Percentiles rank a stretch among this genome's conserved stretches.
Conservation (phyloP, 92 coral and sea anemone species). For the Scolanthus callimorphus region DNA sequence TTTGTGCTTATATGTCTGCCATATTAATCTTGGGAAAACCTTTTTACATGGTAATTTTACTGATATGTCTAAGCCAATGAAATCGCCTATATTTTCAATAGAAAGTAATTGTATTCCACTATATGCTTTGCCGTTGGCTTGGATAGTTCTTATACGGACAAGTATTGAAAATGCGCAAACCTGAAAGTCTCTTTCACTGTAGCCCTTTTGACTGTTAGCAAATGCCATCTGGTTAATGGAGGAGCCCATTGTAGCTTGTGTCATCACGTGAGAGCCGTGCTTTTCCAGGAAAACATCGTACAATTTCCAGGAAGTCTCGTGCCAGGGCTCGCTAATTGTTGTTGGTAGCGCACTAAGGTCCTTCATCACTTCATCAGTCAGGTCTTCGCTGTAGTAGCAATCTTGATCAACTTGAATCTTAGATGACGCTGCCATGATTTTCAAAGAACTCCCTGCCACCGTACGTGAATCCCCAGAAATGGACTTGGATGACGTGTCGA, state of each 20-base stretch:
- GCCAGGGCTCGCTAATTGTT: slow-evolving; percentile 8
- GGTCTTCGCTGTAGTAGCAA: background rate
- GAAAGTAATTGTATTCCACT: no score
- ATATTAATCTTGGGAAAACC: no score
- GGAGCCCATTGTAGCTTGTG: slow-evolving; percentile 11
- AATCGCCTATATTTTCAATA: no score
- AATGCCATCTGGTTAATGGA: slow-evolving; percentile 21
- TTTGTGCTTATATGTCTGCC: no score
- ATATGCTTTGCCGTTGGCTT: no score
- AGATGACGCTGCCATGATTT: background rate
- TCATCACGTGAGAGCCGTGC: no score
- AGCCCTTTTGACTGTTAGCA: no score
- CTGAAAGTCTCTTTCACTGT: no score
- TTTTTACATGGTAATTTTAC: no score
- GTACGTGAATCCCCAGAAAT: slow-evolving; percentile 8
- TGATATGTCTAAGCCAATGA: no score
- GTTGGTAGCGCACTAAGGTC: slow-evolving; percentile 10
- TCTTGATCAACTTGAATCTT: background rate
- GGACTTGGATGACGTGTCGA: background rate
- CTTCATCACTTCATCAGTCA: background rate
- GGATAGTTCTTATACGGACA: no score
- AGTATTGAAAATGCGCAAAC: no score
- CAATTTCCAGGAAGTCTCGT: slow-evolving; percentile 1
- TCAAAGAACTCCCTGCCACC: slow-evolving; percentile 5
- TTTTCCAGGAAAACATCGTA: slow-evolving; percentile 15